Percentiles rank a stretch among this genome's conserved stretches.
These are phyloP conservation scores for Drosophila longiperda DNA, from an alignment of 2,888 invertebrate genomes.

Conservation along the genomic window DNA sequence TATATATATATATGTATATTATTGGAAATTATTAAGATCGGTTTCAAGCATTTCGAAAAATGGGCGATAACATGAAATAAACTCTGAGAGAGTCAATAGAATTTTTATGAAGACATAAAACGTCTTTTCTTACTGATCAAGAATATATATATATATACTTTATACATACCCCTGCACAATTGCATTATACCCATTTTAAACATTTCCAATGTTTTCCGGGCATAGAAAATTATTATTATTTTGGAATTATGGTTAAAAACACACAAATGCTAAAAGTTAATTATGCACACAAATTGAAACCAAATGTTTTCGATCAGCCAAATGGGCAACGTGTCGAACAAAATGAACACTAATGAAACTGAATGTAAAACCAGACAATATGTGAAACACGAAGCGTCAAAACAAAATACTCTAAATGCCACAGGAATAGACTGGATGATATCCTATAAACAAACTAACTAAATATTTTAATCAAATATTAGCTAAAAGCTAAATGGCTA, in stretches of 20 bases:
- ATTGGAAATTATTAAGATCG: too few relatives aligned
- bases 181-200: background rate
- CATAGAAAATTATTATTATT: background rate
- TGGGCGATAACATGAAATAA: background rate
- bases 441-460: background rate
- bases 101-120: background rate
- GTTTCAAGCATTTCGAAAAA: too few relatives aligned
- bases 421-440: background rate
- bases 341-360: constrained; percentile 60
- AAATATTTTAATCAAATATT: background rate
- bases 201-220: background rate
- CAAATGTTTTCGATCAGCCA: constrained; percentile 79
- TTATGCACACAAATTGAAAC: constrained; percentile 78
- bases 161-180: background rate
- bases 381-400: constrained; percentile 53
- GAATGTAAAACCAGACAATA: constrained; percentile 52
- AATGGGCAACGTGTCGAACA: constrained; percentile 53
- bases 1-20: background rate
- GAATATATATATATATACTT: background rate
- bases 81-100: background rate
- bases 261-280: constrained; percentile 62
- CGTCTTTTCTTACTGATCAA: background rate
- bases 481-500: too few relatives aligned
- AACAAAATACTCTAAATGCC: background rate
- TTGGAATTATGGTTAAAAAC: background rate